Base-by-base conservation (phyloP, 2,797 vertebrate genomes). In the Ptychadena robeensis region DNA sequence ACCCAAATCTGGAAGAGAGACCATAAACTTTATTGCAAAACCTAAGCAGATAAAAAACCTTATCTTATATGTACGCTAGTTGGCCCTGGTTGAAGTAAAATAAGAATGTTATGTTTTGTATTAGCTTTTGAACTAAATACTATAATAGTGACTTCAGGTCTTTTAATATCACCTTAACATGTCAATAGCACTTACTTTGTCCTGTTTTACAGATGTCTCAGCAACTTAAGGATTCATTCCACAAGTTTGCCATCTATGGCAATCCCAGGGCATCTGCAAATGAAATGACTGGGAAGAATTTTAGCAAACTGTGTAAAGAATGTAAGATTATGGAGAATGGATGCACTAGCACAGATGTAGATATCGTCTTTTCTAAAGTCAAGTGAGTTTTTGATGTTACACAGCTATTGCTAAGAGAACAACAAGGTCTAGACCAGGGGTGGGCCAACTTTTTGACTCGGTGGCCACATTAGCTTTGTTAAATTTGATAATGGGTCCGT, bases 281-380 rank as follows among this genome's bases (percentile, higher is more conserved):
- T 0, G 91, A 95, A 82, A 94, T 97, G 88, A 95, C 92, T 0
- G 94, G 94, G 79, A 97, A 97, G 89, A 97, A 97, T 87, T 96
- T 97, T 83, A 92, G 88, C 12, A 98, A 98, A 87, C 85, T 98
- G 66, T 96, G 95, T 89, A 96, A 96, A 87, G 96, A 97, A 85
- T 96, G 96, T 85, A 88, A 88, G 4, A 88, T 97, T 87, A 94
- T 91, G 11, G 95, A 97, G 0, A 93, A 93, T 88, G 85, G 0
- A 0, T 88, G 97, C 89, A 97, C 95, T 79, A 90, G 91, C 78
- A 96, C 94, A 0, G 96, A 97, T 0, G 88, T 95, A 1, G 96
- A 96, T 88, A 96, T 96, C 0, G 85, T 95, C 67, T 97, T 97
- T 90, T 94, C 90, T 89, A 96, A 97, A 95, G 94, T 96, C 89